Evolutionary conservation across 2,113 vertebrate species (phyloP).

Genomic region (Mellivora capensis): DNA sequence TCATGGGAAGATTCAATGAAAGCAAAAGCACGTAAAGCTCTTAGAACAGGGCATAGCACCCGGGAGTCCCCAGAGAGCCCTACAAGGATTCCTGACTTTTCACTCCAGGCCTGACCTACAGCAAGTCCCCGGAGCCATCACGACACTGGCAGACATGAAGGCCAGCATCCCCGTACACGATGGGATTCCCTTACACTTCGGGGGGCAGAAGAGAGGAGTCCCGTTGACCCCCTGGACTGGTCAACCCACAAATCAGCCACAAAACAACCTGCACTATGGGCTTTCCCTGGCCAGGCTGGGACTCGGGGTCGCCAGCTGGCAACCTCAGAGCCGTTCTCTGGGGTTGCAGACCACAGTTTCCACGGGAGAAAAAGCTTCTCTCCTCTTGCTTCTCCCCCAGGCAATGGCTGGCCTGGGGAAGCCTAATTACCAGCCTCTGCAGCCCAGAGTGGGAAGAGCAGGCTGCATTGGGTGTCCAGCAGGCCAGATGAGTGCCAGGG

Average conservation of each 20-base stretch:
- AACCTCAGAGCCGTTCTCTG: background rate
- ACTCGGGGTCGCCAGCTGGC: background rate
- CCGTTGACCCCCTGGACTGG: background rate
- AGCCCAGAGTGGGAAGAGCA: background rate
- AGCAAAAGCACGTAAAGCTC: background rate
- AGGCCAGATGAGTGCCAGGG: rapidly evolving
- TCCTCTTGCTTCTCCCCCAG: background rate
- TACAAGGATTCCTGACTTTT: background rate
- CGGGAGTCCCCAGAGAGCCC: background rate
- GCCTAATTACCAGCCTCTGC: background rate
- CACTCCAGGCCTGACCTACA: background rate
- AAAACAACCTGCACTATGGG: background rate
- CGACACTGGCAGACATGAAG: background rate
- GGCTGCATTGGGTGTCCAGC: rapidly evolving
- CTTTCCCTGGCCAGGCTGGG: background rate
- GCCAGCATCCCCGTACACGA: background rate
- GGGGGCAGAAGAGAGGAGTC: background rate
- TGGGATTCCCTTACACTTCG: background rate
- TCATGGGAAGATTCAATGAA: background rate
- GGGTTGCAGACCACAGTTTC: background rate
- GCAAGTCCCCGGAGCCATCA: background rate
- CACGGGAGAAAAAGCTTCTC: background rate
- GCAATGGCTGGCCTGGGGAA: background rate
- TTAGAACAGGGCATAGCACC: background rate
- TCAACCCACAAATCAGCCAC: background rate